Base-by-base conservation (phyloP, 1,140 invertebrate species). In the Aphelenchoides avenae region DNA sequence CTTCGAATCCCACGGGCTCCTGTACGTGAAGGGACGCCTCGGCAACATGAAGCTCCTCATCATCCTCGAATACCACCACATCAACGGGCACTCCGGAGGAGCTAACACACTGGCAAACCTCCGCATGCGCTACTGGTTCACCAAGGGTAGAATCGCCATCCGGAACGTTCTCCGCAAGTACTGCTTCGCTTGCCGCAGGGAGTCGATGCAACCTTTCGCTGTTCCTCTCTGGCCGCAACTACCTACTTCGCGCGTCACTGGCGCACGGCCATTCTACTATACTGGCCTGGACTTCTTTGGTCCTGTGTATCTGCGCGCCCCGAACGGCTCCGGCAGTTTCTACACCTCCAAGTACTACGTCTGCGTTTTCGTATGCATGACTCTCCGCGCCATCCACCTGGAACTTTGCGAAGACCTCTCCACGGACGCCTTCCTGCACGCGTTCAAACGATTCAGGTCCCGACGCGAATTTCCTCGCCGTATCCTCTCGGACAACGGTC, bases 221-320 rank as follows among this genome's bases (percentile, higher is more conserved):
- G n/a, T 30, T 11, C 47, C 47, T 1, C 39, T 15, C 1, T 49
- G 33, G 18, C 47, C 39, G 5, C 36, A 39, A 7, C 18, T 47
- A 6, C 47, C 47, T 6, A 1, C 15, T 34, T 30, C 18, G n/a
- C 34, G 47, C 33, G 47, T 49, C 5, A 5, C 5, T 1, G 13
- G 5, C 4, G 15, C 47, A 0, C 34, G 26, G 1, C 47, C 39
- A 6, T 49, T 49, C 22, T 6, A n/a, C 1, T 1, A 30, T 15
- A 43, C 31, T 18, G 47, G 47, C 20, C 31, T 49, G 1, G 47
- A 49, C 9, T 47, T 20, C 6, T 49, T 30, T 7, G 39, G 36
- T 5, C 47, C 47, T 3, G 15, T 49, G 20, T 18, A 49, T 15
- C n/a, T n/a, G n/a, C n/a, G n/a, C n/a, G n/a, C n/a, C n/a, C n/a